Evolutionary conservation across 2,113 vertebrate species (phyloP).

Genomic region (Limnothrissa miodon): DNA sequence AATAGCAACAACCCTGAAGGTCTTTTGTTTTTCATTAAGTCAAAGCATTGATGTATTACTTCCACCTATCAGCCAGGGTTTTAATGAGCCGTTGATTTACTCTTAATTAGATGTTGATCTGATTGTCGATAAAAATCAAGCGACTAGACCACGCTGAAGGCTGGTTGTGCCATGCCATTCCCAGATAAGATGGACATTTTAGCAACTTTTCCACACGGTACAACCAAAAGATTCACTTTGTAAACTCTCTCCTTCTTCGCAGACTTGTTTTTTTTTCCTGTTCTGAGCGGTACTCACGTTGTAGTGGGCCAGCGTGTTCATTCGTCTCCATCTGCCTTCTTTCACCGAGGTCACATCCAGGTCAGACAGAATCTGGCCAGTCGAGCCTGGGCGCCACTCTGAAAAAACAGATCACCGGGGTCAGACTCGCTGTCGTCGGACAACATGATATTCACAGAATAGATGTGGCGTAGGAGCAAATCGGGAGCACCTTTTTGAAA

Average conservation of each 20-base stretch:
- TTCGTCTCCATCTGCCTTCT: constrained; percentile 90
- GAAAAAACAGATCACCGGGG: constrained; percentile 30
- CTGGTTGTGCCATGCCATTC: neutral
- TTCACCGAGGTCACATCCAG: constrained; percentile 94
- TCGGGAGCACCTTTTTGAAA: neutral
- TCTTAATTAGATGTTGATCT: constrained; percentile 18
- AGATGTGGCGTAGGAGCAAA: neutral
- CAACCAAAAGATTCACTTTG: neutral
- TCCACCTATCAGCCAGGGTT: neutral
- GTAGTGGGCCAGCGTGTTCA: constrained; percentile 97
- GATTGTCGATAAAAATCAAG: constrained; percentile 7
- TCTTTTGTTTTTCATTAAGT: constrained; percentile 35
- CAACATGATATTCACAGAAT: constrained; percentile 32
- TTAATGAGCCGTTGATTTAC: constrained; percentile 12
- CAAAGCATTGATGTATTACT: constrained; percentile 6
- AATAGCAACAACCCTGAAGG: constrained; percentile 29
- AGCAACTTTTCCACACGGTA: neutral
- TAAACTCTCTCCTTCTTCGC: neutral
- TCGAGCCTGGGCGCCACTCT: constrained; percentile 98
- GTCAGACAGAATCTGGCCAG: constrained; percentile 94
- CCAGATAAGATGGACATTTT: neutral
- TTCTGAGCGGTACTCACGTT: constrained; percentile 79
- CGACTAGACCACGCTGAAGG: neutral
- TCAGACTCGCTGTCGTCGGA: neutral
- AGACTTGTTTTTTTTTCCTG: neutral